A percentile compares a stretch with the other conserved stretches of the same genome.
Evolutionary conservation across 2,888 invertebrate genomes (phyloP).

Genomic region (Lasioglossum malachurum): DNA sequence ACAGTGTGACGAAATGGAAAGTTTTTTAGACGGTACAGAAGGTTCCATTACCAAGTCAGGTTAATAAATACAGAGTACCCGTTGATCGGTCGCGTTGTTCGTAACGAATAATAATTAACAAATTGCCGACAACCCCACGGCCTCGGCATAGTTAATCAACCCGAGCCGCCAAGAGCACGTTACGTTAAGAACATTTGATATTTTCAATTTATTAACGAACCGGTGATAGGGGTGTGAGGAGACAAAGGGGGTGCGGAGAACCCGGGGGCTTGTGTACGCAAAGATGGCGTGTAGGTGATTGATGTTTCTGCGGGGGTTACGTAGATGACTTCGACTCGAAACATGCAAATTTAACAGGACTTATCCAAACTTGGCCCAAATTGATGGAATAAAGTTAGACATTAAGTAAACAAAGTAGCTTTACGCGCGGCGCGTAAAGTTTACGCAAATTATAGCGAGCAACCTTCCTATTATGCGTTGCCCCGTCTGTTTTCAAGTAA

Average conservation of each 20-base stretch:
- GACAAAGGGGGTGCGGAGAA: not conserved
- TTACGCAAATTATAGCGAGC: constrained; percentile 65
- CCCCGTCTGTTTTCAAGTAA: constrained; percentile 53
- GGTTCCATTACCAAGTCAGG: not conserved
- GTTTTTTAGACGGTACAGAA: not conserved
- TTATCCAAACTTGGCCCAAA: constrained; percentile 56
- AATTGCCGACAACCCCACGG: not conserved
- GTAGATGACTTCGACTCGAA: constrained; percentile 39
- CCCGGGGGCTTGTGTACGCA: not conserved
- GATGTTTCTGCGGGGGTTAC: constrained; percentile 48
- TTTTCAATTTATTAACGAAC: constrained; percentile 49
- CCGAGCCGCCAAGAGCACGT: constrained; percentile 6
- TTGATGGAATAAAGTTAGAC: constrained; percentile 65
- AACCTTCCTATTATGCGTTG: constrained; percentile 60
- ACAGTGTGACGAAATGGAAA: not conserved
- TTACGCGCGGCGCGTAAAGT: constrained; percentile 53
- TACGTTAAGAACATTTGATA: constrained; percentile 32
- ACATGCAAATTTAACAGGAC: constrained; percentile 61
- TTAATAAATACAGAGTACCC: not conserved
- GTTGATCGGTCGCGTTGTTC: not conserved
- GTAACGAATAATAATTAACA: constrained; percentile 5
- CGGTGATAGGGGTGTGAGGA: not conserved
- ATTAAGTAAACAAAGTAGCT: constrained; percentile 68
- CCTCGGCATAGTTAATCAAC: constrained; percentile 21
- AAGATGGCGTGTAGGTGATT: constrained; percentile 41